Evolutionary conservation across 30 jellyfish, hydroid and myxozoan genomes (phyloP).

Genomic region (Nemopilema nomurai): DNA sequence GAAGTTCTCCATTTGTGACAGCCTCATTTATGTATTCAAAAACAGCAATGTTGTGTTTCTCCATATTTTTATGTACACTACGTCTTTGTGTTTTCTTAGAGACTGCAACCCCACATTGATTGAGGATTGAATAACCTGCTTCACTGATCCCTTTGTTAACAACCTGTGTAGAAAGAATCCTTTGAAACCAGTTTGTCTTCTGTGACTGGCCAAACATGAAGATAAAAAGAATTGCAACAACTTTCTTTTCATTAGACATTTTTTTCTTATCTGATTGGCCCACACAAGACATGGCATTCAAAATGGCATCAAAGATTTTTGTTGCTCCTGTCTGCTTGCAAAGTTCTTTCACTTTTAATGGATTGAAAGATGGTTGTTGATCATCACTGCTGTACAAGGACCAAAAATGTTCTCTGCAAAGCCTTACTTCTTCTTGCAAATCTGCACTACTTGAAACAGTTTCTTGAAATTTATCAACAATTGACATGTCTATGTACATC

Average conservation of each 20-base stretch:
- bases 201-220: conserved; percentile 19
- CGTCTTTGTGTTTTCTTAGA: not conserved
- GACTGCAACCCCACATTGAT: not conserved
- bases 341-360: not conserved
- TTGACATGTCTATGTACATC: not conserved
- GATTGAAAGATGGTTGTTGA: not conserved
- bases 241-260: not conserved
- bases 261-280: not conserved
- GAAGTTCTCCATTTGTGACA: not conserved
- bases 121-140: not conserved
- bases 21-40: not conserved
- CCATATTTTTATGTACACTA: not conserved
- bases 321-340: conserved; percentile 6
- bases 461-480: not conserved
- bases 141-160: not conserved
- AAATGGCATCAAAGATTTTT: not conserved
- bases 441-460: not conserved
- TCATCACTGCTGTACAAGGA: not conserved
- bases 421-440: not conserved
- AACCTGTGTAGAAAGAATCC: not conserved
- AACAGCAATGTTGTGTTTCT: not conserved
- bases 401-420: not conserved
- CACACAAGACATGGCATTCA: conserved; percentile 11
- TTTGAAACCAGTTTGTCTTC: conserved; percentile 17
- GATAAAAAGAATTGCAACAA: conserved; percentile 9